Percentiles rank a stretch among this genome's conserved stretches.
phyloP scores from a whole-genome alignment of 92 coral and sea anemone species.

The Metridium senile region DNA sequence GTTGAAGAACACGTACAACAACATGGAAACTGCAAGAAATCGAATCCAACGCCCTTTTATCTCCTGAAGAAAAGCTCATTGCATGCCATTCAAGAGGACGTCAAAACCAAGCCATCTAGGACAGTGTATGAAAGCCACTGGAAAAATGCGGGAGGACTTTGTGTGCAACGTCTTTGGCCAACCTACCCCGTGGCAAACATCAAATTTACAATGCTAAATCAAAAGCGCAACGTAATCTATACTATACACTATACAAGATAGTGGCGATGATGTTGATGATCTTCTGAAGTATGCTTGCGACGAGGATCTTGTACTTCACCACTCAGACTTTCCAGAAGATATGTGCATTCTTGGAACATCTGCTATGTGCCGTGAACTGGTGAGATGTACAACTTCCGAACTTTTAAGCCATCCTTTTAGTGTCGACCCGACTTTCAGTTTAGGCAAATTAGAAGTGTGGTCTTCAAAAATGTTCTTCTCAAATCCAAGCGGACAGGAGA shows the following conservation, averaged over 20 bases:
- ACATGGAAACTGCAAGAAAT: constrained; percentile 55
- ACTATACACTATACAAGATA: too few relatives aligned
- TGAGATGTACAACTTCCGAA: constrained; percentile 30
- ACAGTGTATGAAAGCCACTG: constrained; percentile 30
- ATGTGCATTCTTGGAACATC: constrained; percentile 51
- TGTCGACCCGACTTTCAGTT: constrained; percentile 54
- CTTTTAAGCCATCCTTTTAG: constrained; percentile 25
- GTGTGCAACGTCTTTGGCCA: constrained; percentile 15
- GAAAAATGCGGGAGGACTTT: constrained; percentile 41
- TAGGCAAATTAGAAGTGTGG: constrained; percentile 64
- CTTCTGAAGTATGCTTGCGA: constrained; percentile 36
- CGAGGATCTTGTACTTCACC: constrained; percentile 41
- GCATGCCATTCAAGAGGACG: constrained; percentile 3
- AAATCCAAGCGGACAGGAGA: constrained; percentile 36
- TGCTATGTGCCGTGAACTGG: constrained; percentile 47
- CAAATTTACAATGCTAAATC: constrained; percentile 43
- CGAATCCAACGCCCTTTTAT: constrained; percentile 37
- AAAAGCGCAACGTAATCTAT: constrained; percentile 27
- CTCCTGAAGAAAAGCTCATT: constrained; percentile 49
- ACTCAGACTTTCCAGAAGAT: constrained; percentile 61
- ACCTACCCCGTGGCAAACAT: constrained; percentile 38
- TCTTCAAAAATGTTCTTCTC: constrained; percentile 42
- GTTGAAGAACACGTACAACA: constrained; percentile 41
- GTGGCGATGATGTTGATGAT: constrained; percentile 38
- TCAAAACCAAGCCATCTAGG: constrained; percentile 3